A percentile compares a stretch with the other conserved stretches of the same genome.
These are phyloP conservation scores for Catharus bicknelli DNA, from an alignment of 2,113 vertebrate genomes.

Conservation along the genomic window DNA sequence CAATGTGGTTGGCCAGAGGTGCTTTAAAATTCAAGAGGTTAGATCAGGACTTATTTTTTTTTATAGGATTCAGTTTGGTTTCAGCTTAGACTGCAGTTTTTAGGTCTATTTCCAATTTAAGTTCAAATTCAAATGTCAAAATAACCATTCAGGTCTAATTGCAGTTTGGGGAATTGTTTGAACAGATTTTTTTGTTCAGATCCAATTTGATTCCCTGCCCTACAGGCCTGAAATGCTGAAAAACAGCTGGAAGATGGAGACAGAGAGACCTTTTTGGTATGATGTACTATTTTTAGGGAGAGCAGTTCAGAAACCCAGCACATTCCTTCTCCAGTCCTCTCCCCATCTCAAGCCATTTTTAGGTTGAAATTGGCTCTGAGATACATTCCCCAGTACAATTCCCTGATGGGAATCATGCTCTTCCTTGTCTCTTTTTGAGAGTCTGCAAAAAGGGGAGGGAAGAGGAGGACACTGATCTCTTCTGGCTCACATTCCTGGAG, in stretches of 20 bases:
- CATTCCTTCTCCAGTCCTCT: conserved; percentile 31
- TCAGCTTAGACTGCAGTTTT: conserved; percentile 7
- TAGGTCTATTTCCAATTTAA: neutral
- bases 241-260: conserved; percentile 14
- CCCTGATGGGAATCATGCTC: neutral
- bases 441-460: neutral
- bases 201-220: conserved; percentile 8
- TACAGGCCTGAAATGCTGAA: conserved; percentile 13
- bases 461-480: neutral
- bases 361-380: conserved; percentile 37
- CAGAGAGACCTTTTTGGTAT: neutral
- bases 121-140: conserved; percentile 27
- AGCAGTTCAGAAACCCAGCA: neutral
- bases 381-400: neutral
- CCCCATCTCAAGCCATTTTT: conserved; percentile 44
- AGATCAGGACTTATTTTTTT: neutral
- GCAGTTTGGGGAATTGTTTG: neutral
- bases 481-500: neutral
- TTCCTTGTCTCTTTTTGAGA: neutral
- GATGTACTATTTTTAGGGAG: conserved; percentile 33
- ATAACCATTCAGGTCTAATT: neutral
- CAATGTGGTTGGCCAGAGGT: neutral
- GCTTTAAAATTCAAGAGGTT: conserved; percentile 30
- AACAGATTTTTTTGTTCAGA: conserved; percentile 22
- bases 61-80: neutral